phyloP scores from a whole-genome alignment of 2,797 vertebrate species.

The Acipenser transmontanus region DNA sequence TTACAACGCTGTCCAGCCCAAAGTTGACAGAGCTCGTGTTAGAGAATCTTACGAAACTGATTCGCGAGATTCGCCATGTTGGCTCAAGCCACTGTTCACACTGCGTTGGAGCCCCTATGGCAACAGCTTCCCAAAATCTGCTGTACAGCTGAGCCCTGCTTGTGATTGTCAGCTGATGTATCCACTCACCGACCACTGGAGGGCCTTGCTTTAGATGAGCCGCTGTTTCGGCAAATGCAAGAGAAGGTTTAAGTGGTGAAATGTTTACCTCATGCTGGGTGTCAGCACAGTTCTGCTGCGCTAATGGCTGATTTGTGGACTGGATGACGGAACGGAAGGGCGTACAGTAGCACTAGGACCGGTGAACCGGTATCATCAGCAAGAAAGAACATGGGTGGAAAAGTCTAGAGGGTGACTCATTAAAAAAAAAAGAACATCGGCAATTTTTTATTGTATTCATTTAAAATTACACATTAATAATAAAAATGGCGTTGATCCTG shows the following conservation, averaged over 20 bases:
- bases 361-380: conserved; percentile 6
- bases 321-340: conserved; percentile 25
- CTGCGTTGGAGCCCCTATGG: not conserved
- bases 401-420: conserved; percentile 13
- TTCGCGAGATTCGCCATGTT: not conserved
- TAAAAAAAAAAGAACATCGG: not conserved
- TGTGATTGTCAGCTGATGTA: not conserved
- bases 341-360: not conserved
- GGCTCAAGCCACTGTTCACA: not conserved
- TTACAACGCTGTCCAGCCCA: too few relatives aligned
- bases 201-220: not conserved
- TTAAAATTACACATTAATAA: not conserved
- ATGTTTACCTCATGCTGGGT: not conserved
- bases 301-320: conserved; percentile 14
- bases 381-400: conserved; percentile 45
- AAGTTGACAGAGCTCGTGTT: too few relatives aligned
- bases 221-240: not conserved
- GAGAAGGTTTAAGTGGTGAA: conserved; percentile 27
- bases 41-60: too few relatives aligned
- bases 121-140: not conserved
- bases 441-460: not conserved
- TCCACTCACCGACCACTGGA: not conserved
- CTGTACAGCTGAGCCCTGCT: too few relatives aligned
- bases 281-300: too few relatives aligned
- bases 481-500: conserved; percentile 69